These are phyloP conservation scores for Melozone crissalis DNA, from an alignment of 2,113 vertebrate genomes.

Conservation along the genomic window DNA sequence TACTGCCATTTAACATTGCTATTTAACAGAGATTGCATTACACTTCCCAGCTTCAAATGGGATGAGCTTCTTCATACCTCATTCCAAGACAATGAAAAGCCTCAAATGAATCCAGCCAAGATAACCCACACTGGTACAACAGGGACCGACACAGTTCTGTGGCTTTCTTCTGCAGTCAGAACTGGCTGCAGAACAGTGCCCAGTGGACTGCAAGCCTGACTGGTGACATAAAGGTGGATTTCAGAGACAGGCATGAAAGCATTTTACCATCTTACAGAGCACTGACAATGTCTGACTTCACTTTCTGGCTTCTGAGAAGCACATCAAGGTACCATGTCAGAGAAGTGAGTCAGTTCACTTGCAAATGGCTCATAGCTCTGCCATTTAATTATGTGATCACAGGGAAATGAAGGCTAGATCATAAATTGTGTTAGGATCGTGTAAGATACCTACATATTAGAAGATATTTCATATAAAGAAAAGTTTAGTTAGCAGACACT, in stretches of 20 bases:
- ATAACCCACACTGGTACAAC: fast-evolving
- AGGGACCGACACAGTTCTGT: neutral
- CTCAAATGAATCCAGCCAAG: neutral
- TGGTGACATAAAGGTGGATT: neutral
- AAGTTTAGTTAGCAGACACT: neutral
- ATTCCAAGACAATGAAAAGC: neutral
- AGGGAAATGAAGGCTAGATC: neutral
- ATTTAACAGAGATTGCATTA: neutral
- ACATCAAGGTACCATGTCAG: neutral
- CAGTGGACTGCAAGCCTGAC: neutral
- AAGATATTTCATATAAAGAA: neutral
- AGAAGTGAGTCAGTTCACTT: neutral
- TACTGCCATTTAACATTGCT: neutral
- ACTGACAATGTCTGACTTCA: neutral
- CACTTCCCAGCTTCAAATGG: neutral
- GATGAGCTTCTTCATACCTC: neutral
- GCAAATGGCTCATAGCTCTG: neutral
- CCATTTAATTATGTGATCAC: neutral
- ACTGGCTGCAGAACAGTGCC: neutral
- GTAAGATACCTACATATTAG: neutral
- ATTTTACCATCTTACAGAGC: neutral
- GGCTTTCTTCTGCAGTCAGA: neutral
- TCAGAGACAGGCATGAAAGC: neutral
- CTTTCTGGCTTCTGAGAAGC: neutral
- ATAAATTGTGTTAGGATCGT: neutral